phyloP scores from a whole-genome alignment of 2,888 invertebrate species.

The Belgica antarctica region DNA sequence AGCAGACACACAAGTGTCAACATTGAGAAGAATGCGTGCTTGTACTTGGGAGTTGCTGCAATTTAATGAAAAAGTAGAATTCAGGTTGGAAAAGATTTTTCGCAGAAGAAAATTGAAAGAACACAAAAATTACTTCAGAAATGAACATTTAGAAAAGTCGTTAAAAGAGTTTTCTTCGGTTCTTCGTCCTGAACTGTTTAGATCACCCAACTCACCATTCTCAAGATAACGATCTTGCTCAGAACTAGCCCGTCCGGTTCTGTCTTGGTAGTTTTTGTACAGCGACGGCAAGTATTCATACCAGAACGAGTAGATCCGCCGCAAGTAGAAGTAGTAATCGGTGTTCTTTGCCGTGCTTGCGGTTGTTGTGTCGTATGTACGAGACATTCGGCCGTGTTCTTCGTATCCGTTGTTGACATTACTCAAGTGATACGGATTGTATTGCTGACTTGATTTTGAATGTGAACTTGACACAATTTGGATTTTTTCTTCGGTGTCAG shows the following conservation, averaged over 20 bases:
- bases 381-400: slow-evolving; percentile 10
- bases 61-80: too few relatives aligned
- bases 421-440: slow-evolving; percentile 40
- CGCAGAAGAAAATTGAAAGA: too few relatives aligned
- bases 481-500: slow-evolving; percentile 36
- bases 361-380: not conserved
- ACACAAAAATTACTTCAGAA: too few relatives aligned
- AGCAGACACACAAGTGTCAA: slow-evolving; percentile 51
- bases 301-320: slow-evolving; percentile 54
- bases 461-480: slow-evolving; percentile 29
- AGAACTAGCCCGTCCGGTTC: slow-evolving; percentile 35
- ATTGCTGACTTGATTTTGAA: not conserved
- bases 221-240: slow-evolving; percentile 34
- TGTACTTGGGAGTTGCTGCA: slow-evolving; percentile 49
- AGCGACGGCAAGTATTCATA: slow-evolving; percentile 50
- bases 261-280: slow-evolving; percentile 43
- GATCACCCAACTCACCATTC: not conserved
- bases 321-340: slow-evolving; percentile 51
- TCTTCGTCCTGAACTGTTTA: too few relatives aligned
- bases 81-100: too few relatives aligned
- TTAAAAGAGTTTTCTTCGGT: not conserved
- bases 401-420: slow-evolving; percentile 31
- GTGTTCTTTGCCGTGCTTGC: slow-evolving; percentile 46
- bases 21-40: slow-evolving; percentile 55
- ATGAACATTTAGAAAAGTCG: not conserved